phyloP scores from a whole-genome alignment of 2,888 invertebrate species.

The Ephialtes manifestator region DNA sequence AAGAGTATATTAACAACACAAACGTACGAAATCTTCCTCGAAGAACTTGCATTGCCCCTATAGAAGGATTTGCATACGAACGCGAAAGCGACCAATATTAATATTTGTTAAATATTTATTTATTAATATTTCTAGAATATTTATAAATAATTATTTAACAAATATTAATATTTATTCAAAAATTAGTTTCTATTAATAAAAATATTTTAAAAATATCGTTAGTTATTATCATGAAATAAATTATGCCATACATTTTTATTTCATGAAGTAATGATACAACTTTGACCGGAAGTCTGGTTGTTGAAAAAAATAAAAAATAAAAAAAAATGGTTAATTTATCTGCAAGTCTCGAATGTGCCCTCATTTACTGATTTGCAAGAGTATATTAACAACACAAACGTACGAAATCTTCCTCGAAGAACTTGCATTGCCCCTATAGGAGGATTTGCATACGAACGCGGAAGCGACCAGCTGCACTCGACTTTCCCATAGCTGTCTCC shows the following conservation, averaged over 20 bases:
- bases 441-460: conserved; percentile 68
- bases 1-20: not conserved
- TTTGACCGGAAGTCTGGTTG: no score
- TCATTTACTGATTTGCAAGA: not conserved
- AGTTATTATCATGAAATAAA: no score
- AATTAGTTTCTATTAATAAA: no score
- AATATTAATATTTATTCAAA: no score
- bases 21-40: not conserved
- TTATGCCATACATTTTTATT: no score
- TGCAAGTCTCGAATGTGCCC: not conserved
- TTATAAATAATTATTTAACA: no score
- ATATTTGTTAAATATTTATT: no score
- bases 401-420: not conserved
- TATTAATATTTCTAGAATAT: no score
- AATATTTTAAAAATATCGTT: not conserved
- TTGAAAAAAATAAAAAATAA: not conserved
- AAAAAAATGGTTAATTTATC: not conserved
- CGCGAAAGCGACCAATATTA: conserved; percentile 67
- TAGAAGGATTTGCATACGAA: conserved; percentile 63
- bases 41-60: not conserved
- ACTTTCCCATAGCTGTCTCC: conserved; percentile 70
- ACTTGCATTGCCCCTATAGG: not conserved
- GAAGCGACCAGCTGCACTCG: conserved; percentile 59
- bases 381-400: not conserved
- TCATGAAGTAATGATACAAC: no score